phyloP scores from a whole-genome alignment of 2,797 vertebrate genomes.

The Pristis pectinata region DNA sequence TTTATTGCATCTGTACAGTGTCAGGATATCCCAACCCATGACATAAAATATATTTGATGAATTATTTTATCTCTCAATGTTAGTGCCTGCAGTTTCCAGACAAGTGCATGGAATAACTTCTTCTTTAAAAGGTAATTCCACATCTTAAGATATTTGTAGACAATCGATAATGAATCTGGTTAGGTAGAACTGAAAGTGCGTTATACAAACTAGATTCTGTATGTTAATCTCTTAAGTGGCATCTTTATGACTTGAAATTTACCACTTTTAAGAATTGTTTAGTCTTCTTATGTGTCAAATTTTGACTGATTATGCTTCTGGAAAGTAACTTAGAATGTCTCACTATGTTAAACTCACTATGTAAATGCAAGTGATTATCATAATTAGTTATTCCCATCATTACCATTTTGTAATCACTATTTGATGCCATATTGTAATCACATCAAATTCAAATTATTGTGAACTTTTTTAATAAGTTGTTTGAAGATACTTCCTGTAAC shows the following conservation, averaged over 20 bases:
- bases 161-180: not conserved
- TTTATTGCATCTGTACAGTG: not conserved
- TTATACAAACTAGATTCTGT: not conserved
- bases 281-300: not conserved
- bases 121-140: not conserved
- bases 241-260: not conserved
- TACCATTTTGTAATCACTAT: no score
- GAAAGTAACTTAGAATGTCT: not conserved
- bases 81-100: not conserved
- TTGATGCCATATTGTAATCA: not conserved
- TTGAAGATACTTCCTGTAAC: not conserved
- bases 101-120: not conserved
- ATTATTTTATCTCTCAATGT: not conserved
- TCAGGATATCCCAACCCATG: not conserved
- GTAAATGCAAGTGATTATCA: not conserved
- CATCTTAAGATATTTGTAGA: not conserved
- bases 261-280: not conserved
- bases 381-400: no score
- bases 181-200: not conserved
- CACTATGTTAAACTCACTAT: not conserved
- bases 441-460: not conserved
- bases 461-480: not conserved
- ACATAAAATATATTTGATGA: slow-evolving; percentile 9
- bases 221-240: not conserved
- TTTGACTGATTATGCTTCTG: not conserved